These are phyloP conservation scores for Oryzias dopingdopingensis DNA, from an alignment of 2,797 vertebrate species.

Conservation along the genomic window DNA sequence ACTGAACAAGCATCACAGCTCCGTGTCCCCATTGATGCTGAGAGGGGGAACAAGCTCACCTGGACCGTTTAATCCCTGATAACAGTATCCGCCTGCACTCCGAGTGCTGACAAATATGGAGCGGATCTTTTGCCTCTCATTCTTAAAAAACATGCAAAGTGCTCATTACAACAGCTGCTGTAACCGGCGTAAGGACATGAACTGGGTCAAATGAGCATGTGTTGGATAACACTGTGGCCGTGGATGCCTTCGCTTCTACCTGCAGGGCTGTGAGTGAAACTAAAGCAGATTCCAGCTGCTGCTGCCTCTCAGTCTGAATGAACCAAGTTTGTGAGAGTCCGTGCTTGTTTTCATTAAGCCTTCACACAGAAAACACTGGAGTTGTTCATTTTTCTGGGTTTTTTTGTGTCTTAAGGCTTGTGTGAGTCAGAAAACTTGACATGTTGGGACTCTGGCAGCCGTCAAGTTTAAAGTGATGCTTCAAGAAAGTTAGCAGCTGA, in stretches of 20 bases:
- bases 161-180: slow-evolving; percentile 12
- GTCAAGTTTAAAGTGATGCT: slow-evolving; percentile 3
- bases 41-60: not conserved
- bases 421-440: slow-evolving; percentile 7
- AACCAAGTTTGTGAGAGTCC: slow-evolving; percentile 43
- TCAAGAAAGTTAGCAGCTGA: not conserved
- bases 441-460: slow-evolving; percentile 4
- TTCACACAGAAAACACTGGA: slow-evolving; percentile 1
- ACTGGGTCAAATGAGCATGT: slow-evolving; percentile 31
- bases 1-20: slow-evolving; percentile 17
- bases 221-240: slow-evolving; percentile 14
- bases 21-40: slow-evolving; percentile 7
- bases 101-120: slow-evolving; percentile 1
- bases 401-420: not conserved
- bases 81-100: not conserved
- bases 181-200: slow-evolving; percentile 34
- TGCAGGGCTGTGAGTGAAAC: slow-evolving; percentile 52
- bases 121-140: not conserved
- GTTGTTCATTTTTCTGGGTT: not conserved
- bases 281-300: slow-evolving; percentile 54
- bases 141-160: slow-evolving; percentile 3
- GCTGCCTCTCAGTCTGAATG: slow-evolving; percentile 42
- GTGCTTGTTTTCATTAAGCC: slow-evolving; percentile 19
- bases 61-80: slow-evolving; percentile 5
- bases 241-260: slow-evolving; percentile 32